Base-by-base conservation (phyloP, 2,797 vertebrate genomes). In the Sebastes glaucus region DNA sequence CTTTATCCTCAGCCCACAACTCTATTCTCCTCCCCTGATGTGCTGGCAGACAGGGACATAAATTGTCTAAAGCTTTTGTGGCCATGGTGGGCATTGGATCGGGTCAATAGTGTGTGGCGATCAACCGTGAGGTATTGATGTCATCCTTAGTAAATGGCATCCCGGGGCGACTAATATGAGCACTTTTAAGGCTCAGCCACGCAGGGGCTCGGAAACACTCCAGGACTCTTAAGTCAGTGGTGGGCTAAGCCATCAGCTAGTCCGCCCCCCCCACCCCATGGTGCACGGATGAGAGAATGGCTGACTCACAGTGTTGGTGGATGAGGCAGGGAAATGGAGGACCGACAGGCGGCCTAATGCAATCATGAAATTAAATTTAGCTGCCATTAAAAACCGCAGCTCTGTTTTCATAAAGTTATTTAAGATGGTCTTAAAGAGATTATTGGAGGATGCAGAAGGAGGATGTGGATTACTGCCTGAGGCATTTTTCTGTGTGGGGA, bases 301-400 rank as follows among this genome's bases (percentile, higher is more conserved):
- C 93, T 94, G 93, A 92, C 89, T 95, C 92, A 94, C 89, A 81
- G 80, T 71, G 85, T 78, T 77, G 85, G 85, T 84, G 87, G 89
- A 89, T 88, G 87, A 90, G 87, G 86, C 87, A 76, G 90, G 72
- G 80, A 91, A 89, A 93, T 92, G 90, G 91, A 89, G 87, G 87
- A 92, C 80, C 75, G 83, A 32, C 85, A 32, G 82, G 46, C 76
- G 18, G 87, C 56, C 87, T 91, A 93, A 94, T 94, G 88, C 89
- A 93, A 91, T 93, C 82, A 80, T 85, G 73, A 89, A 93, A 94
- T 93, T 85, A 73, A 74, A 91, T 94, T 90, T 84, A 74, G 82
- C 64, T 9, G 53, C 80, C 80, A 88, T 89, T 91, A 83, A 86
- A 56, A 87, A 69, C 65, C 69, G 49, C 75, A 56, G 38, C 69